Base-by-base conservation (phyloP, 2,113 vertebrate genomes). In the Bolborhynchus lineola region DNA sequence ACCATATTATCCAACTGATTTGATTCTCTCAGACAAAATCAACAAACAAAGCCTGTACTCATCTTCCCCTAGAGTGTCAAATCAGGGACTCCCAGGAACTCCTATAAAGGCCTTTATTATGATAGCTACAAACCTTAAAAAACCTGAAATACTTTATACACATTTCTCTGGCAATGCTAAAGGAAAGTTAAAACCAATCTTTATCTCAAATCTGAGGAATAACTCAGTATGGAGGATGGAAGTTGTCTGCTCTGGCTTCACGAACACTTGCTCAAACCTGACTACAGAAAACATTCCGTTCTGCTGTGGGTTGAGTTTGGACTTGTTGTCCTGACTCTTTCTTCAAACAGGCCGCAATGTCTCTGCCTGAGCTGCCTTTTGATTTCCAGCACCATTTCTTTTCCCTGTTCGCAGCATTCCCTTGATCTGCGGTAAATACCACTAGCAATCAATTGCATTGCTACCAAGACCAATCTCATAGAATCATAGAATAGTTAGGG, bases 241-340 rank as follows among this genome's bases (percentile, higher is more conserved):
- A 59, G 33, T 44, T 42, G 67, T 26, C 37, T 62, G 16, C 68
- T 49, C 33, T n/a, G 20, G 53, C 21, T 29, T 75, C 44, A 37
- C 0, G 8, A 63, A 41, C 0, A 1, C 29, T 57, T 69, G 47
- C 35, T n/a, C 55, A 59, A 84, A 57, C 19, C 39, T 59, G 18
- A 17, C 25, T 10, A 26, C 50, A 63, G n/a, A 21, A 80, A 77
- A 86, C 47, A 62, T 11, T 55, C 39, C 74, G 20, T 47, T 31
- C 28, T 82, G 33, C 39, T 81, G 20, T 1, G 2, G 25, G 4
- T 20, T 33, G 49, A 67, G 23, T 35, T 77, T 72, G 59, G 28
- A n/a, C 4, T 3, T 3, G 3, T 41, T n/a, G 1, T 20, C 42
- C 53, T 29, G 14, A 59, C 8, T 46, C 26, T 5, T 1, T 9